These are phyloP conservation scores for Ctenodactylus gundi DNA, from an alignment of 2,113 vertebrate species.

Conservation along the genomic window DNA sequence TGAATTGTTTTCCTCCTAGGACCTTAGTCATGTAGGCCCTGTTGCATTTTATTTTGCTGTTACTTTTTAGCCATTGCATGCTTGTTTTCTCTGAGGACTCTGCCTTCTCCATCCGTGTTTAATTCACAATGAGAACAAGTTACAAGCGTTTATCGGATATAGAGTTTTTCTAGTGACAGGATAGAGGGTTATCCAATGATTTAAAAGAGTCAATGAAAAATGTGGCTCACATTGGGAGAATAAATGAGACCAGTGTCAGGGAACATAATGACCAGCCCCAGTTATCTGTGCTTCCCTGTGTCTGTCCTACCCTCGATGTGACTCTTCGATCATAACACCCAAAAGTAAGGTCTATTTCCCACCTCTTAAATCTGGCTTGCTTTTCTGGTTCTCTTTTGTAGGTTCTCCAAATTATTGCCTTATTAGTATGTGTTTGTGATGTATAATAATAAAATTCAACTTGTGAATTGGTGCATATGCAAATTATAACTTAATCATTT, in stretches of 20 bases:
- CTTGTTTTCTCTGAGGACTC: background rate
- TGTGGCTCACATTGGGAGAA: background rate
- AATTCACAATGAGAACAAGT: background rate
- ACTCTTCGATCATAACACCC: background rate
- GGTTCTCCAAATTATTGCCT: too few relatives aligned
- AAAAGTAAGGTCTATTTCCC: background rate
- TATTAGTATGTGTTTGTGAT: too few relatives aligned
- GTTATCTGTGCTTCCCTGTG: background rate
- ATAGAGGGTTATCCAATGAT: background rate
- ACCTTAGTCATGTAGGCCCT: background rate
- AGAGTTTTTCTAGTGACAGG: background rate
- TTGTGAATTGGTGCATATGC: too few relatives aligned
- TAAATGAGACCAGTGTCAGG: background rate
- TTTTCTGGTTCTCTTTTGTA: background rate
- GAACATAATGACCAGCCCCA: background rate
- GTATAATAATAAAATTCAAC: too few relatives aligned
- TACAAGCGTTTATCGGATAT: background rate
- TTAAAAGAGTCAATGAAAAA: background rate
- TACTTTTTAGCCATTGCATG: background rate
- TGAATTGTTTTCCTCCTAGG: background rate
- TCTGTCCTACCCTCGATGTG: background rate
- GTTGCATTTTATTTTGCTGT: background rate
- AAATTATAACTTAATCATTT: too few relatives aligned
- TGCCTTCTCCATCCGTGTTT: background rate
- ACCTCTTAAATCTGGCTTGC: background rate